phyloP scores from a whole-genome alignment of 2,113 vertebrate genomes.

The Platanista minor region DNA sequence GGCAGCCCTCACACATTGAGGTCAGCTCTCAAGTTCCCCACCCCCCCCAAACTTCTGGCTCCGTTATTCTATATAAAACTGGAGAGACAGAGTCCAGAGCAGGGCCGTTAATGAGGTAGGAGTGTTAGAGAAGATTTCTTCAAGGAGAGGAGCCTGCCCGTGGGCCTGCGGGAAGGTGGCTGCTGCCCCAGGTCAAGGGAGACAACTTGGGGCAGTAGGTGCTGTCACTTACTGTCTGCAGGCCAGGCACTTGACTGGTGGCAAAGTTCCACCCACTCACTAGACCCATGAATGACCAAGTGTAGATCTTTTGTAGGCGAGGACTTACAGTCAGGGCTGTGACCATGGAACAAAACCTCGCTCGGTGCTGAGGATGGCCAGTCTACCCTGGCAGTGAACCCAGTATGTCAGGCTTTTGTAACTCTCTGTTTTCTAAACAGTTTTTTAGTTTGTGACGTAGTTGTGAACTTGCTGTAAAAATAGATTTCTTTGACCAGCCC shows the following conservation, averaged over 20 bases:
- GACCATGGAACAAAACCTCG: neutral
- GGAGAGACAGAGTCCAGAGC: neutral
- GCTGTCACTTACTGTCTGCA: neutral
- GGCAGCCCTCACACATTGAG: neutral
- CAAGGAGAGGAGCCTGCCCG: neutral
- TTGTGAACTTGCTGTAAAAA: neutral
- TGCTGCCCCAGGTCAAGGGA: neutral
- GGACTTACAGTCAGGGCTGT: neutral
- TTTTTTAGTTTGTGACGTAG: neutral
- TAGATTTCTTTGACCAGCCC: neutral
- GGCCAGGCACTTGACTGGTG: neutral
- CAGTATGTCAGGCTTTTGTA: neutral
- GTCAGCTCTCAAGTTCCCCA: neutral
- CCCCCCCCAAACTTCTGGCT: neutral
- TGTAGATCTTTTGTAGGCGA: neutral
- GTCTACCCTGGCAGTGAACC: neutral
- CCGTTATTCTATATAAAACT: neutral
- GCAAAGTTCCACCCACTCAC: neutral
- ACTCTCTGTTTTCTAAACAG: neutral
- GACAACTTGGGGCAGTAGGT: neutral
- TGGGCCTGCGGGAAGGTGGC: neutral
- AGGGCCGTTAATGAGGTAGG: neutral
- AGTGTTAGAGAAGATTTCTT: neutral
- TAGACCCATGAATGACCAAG: neutral
- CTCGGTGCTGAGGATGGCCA: neutral